phyloP scores from a whole-genome alignment of 2,113 vertebrate genomes.

The Platysternon megacephalum region DNA sequence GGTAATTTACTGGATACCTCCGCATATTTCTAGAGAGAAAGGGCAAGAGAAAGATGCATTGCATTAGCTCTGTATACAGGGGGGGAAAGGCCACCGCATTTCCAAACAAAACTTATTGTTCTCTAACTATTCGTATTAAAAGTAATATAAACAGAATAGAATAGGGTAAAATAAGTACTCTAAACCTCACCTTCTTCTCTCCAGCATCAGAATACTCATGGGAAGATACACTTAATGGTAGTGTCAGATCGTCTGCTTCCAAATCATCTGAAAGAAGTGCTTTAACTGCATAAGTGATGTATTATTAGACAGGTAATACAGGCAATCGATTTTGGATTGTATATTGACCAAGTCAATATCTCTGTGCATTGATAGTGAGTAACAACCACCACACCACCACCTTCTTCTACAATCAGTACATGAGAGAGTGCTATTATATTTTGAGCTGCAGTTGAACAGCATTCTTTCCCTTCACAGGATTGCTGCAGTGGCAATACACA shows the following conservation, averaged over 20 bases:
- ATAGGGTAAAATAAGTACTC: background rate
- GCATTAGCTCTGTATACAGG: background rate
- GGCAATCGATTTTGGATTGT: background rate
- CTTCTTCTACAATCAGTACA: background rate
- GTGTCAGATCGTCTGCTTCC: background rate
- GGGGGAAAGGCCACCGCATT: background rate
- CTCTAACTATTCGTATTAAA: background rate
- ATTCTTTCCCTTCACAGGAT: background rate
- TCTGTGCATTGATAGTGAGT: background rate
- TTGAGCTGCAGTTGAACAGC: background rate
- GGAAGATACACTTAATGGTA: accelerated
- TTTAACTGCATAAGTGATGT: background rate
- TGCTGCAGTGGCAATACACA: background rate
- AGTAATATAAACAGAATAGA: background rate
- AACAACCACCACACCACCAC: background rate
- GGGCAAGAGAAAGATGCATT: background rate
- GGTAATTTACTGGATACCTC: accelerated
- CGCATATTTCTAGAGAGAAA: background rate
- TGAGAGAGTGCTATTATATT: background rate
- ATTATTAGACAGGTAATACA: accelerated
- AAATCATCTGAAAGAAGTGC: background rate
- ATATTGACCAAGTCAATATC: background rate
- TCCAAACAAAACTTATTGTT: background rate
- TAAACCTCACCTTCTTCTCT: constrained; percentile 54
- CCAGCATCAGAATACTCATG: background rate